Base-by-base conservation (phyloP, 2,797 vertebrate genomes). In the Sitta carolinensis region DNA sequence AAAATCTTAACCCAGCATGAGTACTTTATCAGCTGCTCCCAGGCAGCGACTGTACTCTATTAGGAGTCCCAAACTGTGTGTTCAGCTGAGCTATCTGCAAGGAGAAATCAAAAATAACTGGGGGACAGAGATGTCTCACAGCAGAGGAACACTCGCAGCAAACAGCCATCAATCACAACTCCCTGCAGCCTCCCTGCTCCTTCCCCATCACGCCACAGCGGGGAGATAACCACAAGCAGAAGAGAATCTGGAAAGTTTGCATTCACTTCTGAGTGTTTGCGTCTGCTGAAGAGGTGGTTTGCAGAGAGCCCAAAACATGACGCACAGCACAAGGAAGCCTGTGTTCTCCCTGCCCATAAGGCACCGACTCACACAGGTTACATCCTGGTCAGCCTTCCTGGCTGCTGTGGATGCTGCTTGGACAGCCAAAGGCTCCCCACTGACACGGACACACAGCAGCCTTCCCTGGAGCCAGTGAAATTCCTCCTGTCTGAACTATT, bases 1-100 rank as follows among this genome's bases (percentile, higher is more conserved):
- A 96, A 97, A 95, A 94, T 84, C 82, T 94, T 88, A 91, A 74
- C 92, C 78, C 81, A 73, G 64, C 57, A 22, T 90, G 87, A 97
- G 66, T 72, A 83, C 51, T 93, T 93, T 93, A 94, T 96, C 95
- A 92, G 93, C 90, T 95, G 95, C 75, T 87, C 66, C 69, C 57
- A 77, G 64, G 26, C 52, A 62, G 43, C 0, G 1, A 88, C 59
- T 2, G 1, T 2, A 27, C 79, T 67, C 19, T 50, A 6, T n/a
- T 70, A 86, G 64, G 48, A 81, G 66, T 36, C 55, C 87, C 83
- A 82, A 87, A 69, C 29, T 16, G 40, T 54, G 79, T 18, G 67
- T 36, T 93, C 87, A 86, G 63, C 70, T 36, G 45, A 82, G 74
- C 59, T 86, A 62, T 64, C 83, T 77, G 69, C 66, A 38, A 66